phyloP scores from a whole-genome alignment of 2,888 invertebrate species.

The Ecdyonurus torrentis region DNA sequence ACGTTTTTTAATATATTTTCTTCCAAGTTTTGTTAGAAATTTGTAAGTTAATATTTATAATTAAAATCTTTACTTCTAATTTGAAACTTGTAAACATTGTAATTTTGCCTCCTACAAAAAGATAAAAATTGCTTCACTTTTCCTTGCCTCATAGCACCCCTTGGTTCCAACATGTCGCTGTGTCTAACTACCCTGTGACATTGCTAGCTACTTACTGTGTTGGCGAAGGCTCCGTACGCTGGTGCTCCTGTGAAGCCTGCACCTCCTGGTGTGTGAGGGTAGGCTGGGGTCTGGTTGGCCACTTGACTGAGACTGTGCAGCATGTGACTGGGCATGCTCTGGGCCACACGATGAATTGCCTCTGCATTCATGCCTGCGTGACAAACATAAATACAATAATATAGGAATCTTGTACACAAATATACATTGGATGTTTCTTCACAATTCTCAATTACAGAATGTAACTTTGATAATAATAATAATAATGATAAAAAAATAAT shows the following conservation, averaged over 20 bases:
- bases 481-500: too few relatives aligned
- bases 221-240: conserved; percentile 47
- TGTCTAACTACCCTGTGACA: too few relatives aligned
- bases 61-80: not conserved
- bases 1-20: too few relatives aligned
- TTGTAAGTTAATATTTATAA: too few relatives aligned
- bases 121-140: too few relatives aligned
- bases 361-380: conserved; percentile 39
- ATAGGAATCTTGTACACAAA: too few relatives aligned
- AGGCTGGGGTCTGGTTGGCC: conserved; percentile 43
- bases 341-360: conserved; percentile 52
- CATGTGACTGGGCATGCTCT: conserved; percentile 51
- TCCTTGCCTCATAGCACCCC: too few relatives aligned
- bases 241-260: conserved; percentile 32
- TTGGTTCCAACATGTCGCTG: too few relatives aligned
- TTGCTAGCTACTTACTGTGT: conserved; percentile 46
- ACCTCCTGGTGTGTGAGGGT: conserved; percentile 51
- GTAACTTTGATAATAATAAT: too few relatives aligned
- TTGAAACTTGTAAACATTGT: not conserved
- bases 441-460: too few relatives aligned
- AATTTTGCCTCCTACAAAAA: not conserved
- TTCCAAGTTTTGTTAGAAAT: too few relatives aligned
- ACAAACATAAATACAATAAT: not conserved
- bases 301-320: conserved; percentile 53
- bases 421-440: too few relatives aligned